Conservation (phyloP, 2,888 invertebrate species). For the Cryptocephalus primarius region DNA sequence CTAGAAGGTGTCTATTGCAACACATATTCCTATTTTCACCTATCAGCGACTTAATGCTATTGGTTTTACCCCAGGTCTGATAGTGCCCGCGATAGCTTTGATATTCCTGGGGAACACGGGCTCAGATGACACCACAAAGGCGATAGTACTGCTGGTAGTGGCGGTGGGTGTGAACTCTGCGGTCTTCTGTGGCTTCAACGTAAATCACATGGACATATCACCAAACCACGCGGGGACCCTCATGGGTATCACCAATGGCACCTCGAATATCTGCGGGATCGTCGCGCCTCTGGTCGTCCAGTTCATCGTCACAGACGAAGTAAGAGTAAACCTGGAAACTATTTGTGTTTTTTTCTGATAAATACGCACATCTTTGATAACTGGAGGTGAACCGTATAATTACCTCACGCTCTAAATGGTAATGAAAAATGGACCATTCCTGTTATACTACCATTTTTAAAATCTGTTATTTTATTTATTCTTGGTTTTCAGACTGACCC, state of each 20-base stretch:
- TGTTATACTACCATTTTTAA: no score
- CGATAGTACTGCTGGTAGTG: conserved; percentile 54
- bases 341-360: no score
- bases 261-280: conserved; percentile 69
- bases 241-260: conserved; percentile 76
- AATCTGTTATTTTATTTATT: neutral
- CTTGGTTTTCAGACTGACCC: conserved; percentile 43
- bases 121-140: conserved; percentile 40
- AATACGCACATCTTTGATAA: no score
- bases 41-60: no score
- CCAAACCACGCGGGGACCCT: conserved; percentile 74
- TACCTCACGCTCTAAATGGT: neutral
- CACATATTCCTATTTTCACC: no score
- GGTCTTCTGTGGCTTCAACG: conserved; percentile 63
- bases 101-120: conserved; percentile 46
- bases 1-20: no score
- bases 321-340: conserved; percentile 29
- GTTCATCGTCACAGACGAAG: conserved; percentile 56
- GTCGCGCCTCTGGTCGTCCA: conserved; percentile 67
- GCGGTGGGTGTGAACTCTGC: conserved; percentile 68
- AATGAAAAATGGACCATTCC: no score
- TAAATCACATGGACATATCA: conserved; percentile 75
- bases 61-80: conserved; percentile 28
- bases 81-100: conserved; percentile 56
- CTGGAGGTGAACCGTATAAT: neutral